Conservation (phyloP, 2,888 invertebrate species). For the Sisyra nigra region DNA sequence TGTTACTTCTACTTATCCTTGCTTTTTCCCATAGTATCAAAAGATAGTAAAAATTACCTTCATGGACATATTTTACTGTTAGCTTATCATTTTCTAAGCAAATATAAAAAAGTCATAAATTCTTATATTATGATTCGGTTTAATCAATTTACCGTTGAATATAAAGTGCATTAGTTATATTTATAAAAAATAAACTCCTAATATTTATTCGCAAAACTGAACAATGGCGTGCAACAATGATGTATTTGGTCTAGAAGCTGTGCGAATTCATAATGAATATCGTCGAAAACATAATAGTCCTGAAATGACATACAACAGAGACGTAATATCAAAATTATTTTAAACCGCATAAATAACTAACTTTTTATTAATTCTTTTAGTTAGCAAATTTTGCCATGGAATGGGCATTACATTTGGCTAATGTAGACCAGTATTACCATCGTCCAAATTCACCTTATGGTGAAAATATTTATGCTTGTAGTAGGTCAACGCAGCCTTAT, state of each 20-base stretch:
- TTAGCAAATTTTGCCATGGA: constrained; percentile 46
- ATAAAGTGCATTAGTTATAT: too few species aligned
- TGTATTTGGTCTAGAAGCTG: constrained; percentile 24
- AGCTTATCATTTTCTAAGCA: too few species aligned
- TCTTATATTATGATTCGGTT: too few species aligned
- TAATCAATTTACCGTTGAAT: too few species aligned
- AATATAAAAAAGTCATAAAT: too few species aligned
- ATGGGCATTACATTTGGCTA: constrained; percentile 54
- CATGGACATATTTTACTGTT: too few species aligned
- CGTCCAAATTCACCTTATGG: constrained; percentile 44
- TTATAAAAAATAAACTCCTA: too few species aligned
- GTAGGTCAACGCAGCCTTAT: constrained; percentile 35
- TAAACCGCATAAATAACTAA: background rate
- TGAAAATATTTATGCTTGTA: constrained; percentile 39
- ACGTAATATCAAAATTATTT: too few species aligned
- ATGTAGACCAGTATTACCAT: constrained; percentile 45
- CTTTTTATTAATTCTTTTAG: constrained; percentile 22
- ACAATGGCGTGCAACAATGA: constrained; percentile 15
- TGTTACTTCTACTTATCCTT: too few species aligned
- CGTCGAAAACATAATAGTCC: constrained; percentile 22
- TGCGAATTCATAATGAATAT: constrained; percentile 30
- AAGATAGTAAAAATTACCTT: too few species aligned
- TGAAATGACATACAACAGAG: constrained; percentile 20
- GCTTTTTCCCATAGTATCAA: too few species aligned
- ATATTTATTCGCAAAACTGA: too few species aligned